Percentiles rank a stretch among this genome's conserved stretches.
These are phyloP conservation scores for Chelonoidis abingdonii DNA, from an alignment of 2,113 vertebrate genomes.

Conservation along the genomic window DNA sequence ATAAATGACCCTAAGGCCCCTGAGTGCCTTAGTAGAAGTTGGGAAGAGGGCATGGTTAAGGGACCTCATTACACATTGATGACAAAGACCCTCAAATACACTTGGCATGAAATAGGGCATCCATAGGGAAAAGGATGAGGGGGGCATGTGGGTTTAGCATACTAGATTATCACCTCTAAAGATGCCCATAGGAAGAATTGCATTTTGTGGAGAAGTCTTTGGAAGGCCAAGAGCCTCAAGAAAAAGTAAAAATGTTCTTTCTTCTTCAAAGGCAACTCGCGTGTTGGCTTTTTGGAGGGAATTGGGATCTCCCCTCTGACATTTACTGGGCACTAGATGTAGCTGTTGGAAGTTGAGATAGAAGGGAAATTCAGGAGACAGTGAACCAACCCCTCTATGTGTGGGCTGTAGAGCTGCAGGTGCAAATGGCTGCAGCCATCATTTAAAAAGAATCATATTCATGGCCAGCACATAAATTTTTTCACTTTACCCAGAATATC, in stretches of 20 bases:
- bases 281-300: background rate
- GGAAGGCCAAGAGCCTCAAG: background rate
- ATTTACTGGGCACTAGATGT: background rate
- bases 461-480: background rate
- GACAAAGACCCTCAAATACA: background rate
- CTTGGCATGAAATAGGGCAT: background rate
- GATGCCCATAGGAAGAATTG: background rate
- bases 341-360: background rate
- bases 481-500: background rate
- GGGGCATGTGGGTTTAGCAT: background rate
- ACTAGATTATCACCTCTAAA: background rate
- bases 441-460: background rate
- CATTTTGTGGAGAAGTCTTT: background rate
- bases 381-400: background rate
- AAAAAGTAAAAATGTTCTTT: background rate
- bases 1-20: background rate
- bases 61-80: rapidly evolving
- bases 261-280: background rate
- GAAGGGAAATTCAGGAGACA: background rate
- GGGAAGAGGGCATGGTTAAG: background rate
- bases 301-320: background rate
- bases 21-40: background rate
- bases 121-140: background rate
- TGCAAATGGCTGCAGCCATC: background rate
- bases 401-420: background rate